Percentiles rank a stretch among this genome's conserved stretches.
Evolutionary conservation across 1,140 invertebrate genomes (phyloP).

Genomic region (Platyura marginata): DNA sequence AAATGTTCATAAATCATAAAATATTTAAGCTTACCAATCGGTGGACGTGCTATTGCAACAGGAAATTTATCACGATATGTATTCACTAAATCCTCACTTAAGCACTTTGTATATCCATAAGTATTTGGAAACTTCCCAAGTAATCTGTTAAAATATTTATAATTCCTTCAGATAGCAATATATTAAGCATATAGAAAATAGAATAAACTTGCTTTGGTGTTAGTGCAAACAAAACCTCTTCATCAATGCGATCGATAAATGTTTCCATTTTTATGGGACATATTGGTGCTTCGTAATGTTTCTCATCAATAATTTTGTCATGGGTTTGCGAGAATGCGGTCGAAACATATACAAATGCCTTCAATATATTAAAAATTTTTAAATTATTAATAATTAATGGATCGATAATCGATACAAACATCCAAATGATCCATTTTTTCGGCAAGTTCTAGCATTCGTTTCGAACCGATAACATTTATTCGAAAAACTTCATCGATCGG

Average conservation of each 20-base stretch:
- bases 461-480: not conserved
- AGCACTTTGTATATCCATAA: slow-evolving; percentile 49
- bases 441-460: not conserved
- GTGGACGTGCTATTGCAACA: slow-evolving; percentile 42
- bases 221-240: slow-evolving; percentile 38
- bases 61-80: slow-evolving; percentile 34
- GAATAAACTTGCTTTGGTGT: slow-evolving; percentile 34
- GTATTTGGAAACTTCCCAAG: slow-evolving; percentile 46
- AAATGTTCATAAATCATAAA: not conserved
- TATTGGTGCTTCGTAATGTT: not conserved
- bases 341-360: not conserved
- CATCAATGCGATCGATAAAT: slow-evolving; percentile 55
- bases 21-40: slow-evolving; percentile 36
- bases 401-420: not conserved
- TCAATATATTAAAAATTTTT: not conserved
- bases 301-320: not conserved
- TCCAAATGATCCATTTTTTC: not conserved
- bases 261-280: not conserved
- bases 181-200: not conserved
- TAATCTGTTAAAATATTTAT: slow-evolving; percentile 27
- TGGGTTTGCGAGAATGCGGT: not conserved
- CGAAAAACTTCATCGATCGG: not conserved
- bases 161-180: not conserved
- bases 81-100: slow-evolving; percentile 42
- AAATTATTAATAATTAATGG: not conserved